Evolutionary conservation across 2,888 invertebrate species (phyloP).

Genomic region (Halocaridina rubra): DNA sequence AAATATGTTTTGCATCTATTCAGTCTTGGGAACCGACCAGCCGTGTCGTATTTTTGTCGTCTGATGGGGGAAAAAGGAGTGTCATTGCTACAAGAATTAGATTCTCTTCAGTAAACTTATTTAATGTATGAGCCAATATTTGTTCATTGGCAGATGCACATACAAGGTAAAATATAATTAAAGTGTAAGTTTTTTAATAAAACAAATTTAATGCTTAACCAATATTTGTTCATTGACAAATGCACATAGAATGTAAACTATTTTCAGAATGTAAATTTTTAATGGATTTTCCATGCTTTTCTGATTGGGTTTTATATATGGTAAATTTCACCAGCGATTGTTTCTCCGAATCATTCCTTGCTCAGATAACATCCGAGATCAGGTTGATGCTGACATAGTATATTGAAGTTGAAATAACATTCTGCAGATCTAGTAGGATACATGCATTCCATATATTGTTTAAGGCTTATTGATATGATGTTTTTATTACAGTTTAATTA

Average conservation of each 20-base stretch:
- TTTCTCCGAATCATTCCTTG: too few species aligned
- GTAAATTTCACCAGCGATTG: too few species aligned
- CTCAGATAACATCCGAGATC: too few species aligned
- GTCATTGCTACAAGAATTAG: constrained; percentile 38
- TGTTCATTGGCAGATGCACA: not conserved
- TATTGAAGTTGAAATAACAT: too few species aligned
- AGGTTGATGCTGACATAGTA: too few species aligned
- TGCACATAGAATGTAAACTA: not conserved
- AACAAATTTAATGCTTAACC: too few species aligned
- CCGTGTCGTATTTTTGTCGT: constrained; percentile 51
- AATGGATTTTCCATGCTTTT: not conserved
- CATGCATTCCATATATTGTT: too few species aligned
- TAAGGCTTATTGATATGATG: too few species aligned
- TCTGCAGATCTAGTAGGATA: too few species aligned
- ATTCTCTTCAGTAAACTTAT: constrained; percentile 28
- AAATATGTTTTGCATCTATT: constrained; percentile 59
- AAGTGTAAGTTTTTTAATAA: not conserved
- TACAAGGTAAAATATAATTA: not conserved
- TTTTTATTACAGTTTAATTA: too few species aligned
- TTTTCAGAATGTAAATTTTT: not conserved
- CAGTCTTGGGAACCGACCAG: constrained; percentile 56
- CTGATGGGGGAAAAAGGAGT: constrained; percentile 55
- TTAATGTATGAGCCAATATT: not conserved
- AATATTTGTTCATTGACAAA: not conserved
- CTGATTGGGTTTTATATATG: too few species aligned